These are phyloP conservation scores for Caenorhabditis afra DNA, from an alignment of 2,888 invertebrate species.

Conservation along the genomic window DNA sequence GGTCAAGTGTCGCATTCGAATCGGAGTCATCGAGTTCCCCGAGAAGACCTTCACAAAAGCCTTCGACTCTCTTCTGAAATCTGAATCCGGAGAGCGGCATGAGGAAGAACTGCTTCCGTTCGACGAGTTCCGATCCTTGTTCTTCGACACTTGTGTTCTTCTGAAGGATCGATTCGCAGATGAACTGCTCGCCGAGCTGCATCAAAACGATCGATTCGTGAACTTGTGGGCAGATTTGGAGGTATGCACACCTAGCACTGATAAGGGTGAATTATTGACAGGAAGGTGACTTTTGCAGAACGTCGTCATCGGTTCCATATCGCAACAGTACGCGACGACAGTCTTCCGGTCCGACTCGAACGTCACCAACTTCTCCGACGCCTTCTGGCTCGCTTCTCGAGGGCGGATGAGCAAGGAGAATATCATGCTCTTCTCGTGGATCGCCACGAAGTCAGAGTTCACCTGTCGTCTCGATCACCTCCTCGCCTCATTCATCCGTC, in stretches of 20 bases:
- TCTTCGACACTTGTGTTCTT: conserved; percentile 23
- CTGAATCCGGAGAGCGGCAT: conserved; percentile 1
- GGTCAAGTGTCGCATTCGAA: conserved; percentile 42
- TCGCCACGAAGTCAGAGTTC: conserved; percentile 50
- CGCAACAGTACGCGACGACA: conserved; percentile 42
- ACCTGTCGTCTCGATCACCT: conserved; percentile 42
- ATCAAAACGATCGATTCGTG: conserved; percentile 44
- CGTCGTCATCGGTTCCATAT: conserved; percentile 52
- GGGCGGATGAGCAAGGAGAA: conserved; percentile 50
- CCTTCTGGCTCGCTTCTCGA: conserved; percentile 51
- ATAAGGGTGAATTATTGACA: conserved; percentile 21
- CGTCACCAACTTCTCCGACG: conserved; percentile 49
- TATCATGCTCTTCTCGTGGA: conserved; percentile 50
- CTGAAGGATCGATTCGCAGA: conserved; percentile 38
- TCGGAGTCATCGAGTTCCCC: conserved; percentile 51
- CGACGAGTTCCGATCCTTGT: conserved; percentile 37
- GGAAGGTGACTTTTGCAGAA: conserved; percentile 44
- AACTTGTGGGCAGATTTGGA: conserved; percentile 58
- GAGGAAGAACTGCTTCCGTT: conserved; percentile 34
- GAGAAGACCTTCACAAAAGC: conserved; percentile 36
- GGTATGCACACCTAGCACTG: neutral
- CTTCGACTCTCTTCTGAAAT: conserved; percentile 5
- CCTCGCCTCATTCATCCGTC: conserved; percentile 42
- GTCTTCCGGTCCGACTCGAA: conserved; percentile 55
- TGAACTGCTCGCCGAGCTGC: conserved; percentile 40